These are phyloP conservation scores for Plotosus lineatus DNA, from an alignment of 2,113 vertebrate genomes.

Conservation along the genomic window DNA sequence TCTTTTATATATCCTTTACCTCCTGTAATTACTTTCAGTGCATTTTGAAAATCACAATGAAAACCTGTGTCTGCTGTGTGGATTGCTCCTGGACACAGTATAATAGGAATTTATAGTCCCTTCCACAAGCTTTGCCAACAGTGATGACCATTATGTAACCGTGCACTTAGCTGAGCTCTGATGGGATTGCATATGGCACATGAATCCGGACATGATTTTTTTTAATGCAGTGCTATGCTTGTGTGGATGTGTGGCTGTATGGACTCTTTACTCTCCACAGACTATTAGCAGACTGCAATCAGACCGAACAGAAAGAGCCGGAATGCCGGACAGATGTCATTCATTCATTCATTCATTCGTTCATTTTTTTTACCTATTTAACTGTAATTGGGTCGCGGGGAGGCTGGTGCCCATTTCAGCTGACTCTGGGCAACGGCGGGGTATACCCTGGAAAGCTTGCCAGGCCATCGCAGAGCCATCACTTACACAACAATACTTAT, in stretches of 20 bases:
- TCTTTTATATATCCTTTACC: neutral
- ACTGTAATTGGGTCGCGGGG: too few relatives aligned
- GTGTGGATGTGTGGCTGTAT: constrained; percentile 33
- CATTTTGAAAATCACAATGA: neutral
- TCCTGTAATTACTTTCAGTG: neutral
- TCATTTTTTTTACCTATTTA: too few relatives aligned
- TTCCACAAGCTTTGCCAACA: neutral
- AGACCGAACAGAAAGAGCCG: neutral
- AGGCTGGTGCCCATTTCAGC: too few relatives aligned
- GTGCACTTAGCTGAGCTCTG: constrained; percentile 5
- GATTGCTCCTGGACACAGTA: neutral
- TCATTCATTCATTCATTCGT: neutral
- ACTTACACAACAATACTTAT: too few relatives aligned
- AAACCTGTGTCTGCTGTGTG: neutral
- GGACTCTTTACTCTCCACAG: neutral
- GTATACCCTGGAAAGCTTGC: too few relatives aligned
- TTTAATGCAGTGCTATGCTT: constrained; percentile 32
- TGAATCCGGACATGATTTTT: constrained; percentile 39
- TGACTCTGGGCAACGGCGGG: too few relatives aligned
- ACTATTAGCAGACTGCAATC: constrained; percentile 4
- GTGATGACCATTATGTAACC: constrained; percentile 13
- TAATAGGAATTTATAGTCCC: neutral
- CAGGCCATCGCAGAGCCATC: too few relatives aligned
- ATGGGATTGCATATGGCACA: constrained; percentile 21
- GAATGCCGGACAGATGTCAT: neutral